phyloP scores from a whole-genome alignment of 2,113 vertebrate genomes.

The Ammodytes marinus region DNA sequence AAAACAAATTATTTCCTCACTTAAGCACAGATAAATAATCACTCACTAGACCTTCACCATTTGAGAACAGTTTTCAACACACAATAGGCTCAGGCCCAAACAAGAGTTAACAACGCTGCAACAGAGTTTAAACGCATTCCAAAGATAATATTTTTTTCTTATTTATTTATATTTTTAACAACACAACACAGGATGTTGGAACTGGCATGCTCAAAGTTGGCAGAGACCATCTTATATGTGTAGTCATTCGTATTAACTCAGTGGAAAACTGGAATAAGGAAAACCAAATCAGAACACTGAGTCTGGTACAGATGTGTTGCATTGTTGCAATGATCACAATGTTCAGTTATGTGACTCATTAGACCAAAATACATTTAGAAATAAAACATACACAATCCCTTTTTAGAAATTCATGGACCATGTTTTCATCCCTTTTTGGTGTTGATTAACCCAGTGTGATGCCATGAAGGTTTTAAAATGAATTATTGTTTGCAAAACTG shows the following conservation, averaged over 20 bases:
- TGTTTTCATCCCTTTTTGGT: constrained; percentile 71
- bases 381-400: constrained; percentile 54
- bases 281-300: constrained; percentile 34
- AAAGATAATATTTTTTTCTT: constrained; percentile 64
- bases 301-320: constrained; percentile 48
- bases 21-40: constrained; percentile 83
- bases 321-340: constrained; percentile 51
- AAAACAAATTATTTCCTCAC: constrained; percentile 80
- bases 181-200: constrained; percentile 87
- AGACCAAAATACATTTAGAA: constrained; percentile 49
- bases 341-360: constrained; percentile 44
- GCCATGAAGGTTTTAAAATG: constrained; percentile 57
- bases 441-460: constrained; percentile 60
- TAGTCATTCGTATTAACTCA: constrained; percentile 50
- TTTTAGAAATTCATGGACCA: constrained; percentile 51
- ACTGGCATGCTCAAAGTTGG: constrained; percentile 86
- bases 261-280: constrained; percentile 34
- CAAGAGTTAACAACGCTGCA: constrained; percentile 82
- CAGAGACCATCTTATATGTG: constrained; percentile 72
- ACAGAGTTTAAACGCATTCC: constrained; percentile 86
- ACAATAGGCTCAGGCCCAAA: constrained; percentile 77
- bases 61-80: constrained; percentile 75
- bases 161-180: constrained; percentile 64
- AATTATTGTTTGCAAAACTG: constrained; percentile 58
- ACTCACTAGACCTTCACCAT: constrained; percentile 84